These are phyloP conservation scores for Rhagonycha fulva DNA, from an alignment of 2,888 invertebrate genomes.

Conservation along the genomic window DNA sequence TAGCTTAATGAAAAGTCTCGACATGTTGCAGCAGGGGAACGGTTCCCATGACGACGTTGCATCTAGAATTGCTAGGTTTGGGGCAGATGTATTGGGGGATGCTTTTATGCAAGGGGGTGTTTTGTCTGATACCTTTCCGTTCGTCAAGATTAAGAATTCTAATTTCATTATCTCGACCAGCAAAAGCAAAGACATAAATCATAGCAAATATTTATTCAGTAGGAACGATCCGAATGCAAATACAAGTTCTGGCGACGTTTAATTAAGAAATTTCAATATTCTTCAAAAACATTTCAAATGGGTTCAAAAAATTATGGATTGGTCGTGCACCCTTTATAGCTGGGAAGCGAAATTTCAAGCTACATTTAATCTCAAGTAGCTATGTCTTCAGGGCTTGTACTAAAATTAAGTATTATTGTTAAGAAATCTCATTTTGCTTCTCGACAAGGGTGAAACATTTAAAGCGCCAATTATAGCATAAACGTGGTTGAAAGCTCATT, in stretches of 20 bases:
- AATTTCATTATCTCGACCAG: not conserved
- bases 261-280: not conserved
- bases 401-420: conserved; percentile 14
- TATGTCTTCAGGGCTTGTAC: conserved; percentile 12
- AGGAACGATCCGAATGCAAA: not conserved
- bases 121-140: conserved; percentile 25
- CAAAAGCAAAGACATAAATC: not conserved
- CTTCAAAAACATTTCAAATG: not conserved
- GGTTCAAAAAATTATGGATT: not conserved
- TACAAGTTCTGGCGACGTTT: not conserved
- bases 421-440: conserved; percentile 15
- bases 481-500: conserved; percentile 3
- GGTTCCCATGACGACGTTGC: conserved; percentile 53
- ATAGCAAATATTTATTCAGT: not conserved
- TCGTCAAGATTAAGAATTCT: conserved; percentile 14
- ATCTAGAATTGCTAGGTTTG: conserved; percentile 42
- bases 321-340: not conserved
- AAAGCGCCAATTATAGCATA: conserved; percentile 14
- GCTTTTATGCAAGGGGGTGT: conserved; percentile 32
- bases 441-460: conserved; percentile 6
- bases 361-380: conserved; percentile 17
- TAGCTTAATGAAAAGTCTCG: conserved; percentile 52
- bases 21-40: conserved; percentile 47
- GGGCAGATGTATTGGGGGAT: conserved; percentile 25
- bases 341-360: conserved; percentile 12